These are phyloP conservation scores for Pocillopora damicornis DNA, from an alignment of 64 coral and sea anemone species.

Conservation along the genomic window DNA sequence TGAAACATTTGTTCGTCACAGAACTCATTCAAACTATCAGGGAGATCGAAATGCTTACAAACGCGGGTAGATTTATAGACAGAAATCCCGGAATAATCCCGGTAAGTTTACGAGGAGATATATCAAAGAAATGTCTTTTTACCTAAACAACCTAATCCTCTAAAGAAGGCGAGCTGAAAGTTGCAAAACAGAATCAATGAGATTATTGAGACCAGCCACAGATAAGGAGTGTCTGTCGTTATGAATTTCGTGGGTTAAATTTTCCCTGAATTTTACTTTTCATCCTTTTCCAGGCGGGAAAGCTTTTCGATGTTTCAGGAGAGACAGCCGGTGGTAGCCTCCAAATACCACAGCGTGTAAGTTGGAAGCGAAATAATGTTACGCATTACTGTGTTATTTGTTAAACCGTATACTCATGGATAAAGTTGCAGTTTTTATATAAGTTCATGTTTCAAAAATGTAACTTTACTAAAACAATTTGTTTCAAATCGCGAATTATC, in stretches of 20 bases:
- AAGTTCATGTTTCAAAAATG: no score
- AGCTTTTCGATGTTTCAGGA: conserved; percentile 63
- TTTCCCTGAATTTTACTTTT: not conserved
- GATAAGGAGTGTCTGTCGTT: no score
- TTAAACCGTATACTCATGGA: no score
- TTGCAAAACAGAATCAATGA: not conserved
- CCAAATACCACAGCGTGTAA: conserved; percentile 76
- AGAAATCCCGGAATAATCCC: conserved; percentile 75
- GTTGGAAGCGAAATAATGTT: not conserved
- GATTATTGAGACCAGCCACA: no score
- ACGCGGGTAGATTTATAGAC: conserved; percentile 84
- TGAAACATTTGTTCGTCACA: not conserved
- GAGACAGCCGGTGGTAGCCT: conserved; percentile 71
- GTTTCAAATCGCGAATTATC: not conserved
- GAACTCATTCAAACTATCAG: not conserved
- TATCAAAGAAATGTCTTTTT: not conserved
- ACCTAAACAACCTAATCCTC: not conserved
- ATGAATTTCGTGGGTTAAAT: no score
- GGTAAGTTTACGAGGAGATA: conserved; percentile 33
- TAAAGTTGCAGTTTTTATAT: no score
- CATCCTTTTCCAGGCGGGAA: conserved; percentile 67
- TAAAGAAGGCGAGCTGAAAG: not conserved
- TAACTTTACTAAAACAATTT: not conserved
- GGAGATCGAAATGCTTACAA: conserved; percentile 63
- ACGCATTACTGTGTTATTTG: no score